These are phyloP conservation scores for Siniperca obscura DNA, from an alignment of 2,797 vertebrate species.

Conservation along the genomic window DNA sequence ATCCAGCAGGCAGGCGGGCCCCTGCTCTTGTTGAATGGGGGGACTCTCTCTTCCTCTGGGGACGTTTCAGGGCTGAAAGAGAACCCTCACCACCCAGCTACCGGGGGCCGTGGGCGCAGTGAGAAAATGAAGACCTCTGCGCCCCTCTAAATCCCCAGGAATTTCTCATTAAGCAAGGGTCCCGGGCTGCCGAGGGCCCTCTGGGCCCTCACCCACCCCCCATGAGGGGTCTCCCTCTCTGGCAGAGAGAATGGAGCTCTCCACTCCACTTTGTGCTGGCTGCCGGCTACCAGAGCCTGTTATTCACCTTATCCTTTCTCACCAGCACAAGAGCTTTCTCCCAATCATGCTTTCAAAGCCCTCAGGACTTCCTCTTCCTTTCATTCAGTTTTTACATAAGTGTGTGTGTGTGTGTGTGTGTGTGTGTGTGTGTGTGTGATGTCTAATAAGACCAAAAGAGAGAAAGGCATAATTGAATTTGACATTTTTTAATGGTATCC, in stretches of 20 bases:
- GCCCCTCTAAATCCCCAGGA: conserved; percentile 87
- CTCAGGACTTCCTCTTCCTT: conserved; percentile 85
- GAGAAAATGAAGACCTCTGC: conserved; percentile 91
- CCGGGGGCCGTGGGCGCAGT: conserved; percentile 82
- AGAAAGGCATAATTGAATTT: conserved; percentile 80
- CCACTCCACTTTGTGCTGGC: conserved; percentile 80
- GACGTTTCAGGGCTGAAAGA: conserved; percentile 77
- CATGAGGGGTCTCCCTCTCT: conserved; percentile 79
- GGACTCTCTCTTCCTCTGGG: conserved; percentile 73
- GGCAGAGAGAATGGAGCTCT: conserved; percentile 79
- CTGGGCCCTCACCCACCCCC: conserved; percentile 68
- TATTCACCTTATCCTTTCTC: conserved; percentile 83
- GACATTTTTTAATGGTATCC: conserved; percentile 80
- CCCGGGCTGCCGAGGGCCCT: conserved; percentile 78
- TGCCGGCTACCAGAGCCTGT: conserved; percentile 74
- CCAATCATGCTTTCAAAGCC: conserved; percentile 81
- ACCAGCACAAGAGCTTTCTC: conserved; percentile 79
- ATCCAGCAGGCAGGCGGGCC: conserved; percentile 77
- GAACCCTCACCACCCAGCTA: conserved; percentile 74
- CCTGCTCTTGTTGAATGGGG: conserved; percentile 73
- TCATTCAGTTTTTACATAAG: conserved; percentile 73
- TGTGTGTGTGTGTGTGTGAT: conserved; percentile 52
- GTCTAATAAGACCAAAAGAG: conserved; percentile 63
- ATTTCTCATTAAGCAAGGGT: conserved; percentile 88
- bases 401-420: conserved; percentile 63